Evolutionary conservation across 2,797 vertebrate genomes (phyloP), one percentile per base, ranked within the genome.

Genomic region (Spatula versicolor): DNA sequence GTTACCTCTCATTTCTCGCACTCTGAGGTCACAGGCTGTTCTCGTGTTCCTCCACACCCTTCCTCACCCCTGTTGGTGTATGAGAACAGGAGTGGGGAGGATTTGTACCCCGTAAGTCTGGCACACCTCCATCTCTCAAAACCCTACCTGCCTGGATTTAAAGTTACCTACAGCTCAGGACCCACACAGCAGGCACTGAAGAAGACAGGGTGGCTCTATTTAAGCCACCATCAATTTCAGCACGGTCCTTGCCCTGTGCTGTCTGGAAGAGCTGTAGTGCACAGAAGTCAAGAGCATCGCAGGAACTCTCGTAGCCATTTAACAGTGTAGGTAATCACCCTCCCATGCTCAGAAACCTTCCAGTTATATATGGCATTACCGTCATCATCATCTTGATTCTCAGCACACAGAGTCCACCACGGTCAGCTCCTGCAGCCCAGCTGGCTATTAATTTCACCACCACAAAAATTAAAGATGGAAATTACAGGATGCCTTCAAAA

Each of bases 391-490:
- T 33, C 31, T 48, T 77, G 6, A 52, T 67, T 78, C 43, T 86
- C 59, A 86, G 63, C 50, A 76, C 30, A 50, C 0, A 0, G 14
- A 72, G 14, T 8, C 31, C 33, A 62, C 35, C 3, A 1, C 2
- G 5, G 55, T 5, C 4, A 17, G 30, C 14, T 81, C 39, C 58
- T 54, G 37, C 13, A 81, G 31, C 78, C 8, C 39, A 92, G 39
- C 18, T n/a, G 13, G n/a, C 30, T 88, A 63, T 39, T 71, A 25
- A 39, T 26, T 35, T 82, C 35, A 83, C 2, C 25, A 26, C 0
- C 33, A 30, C 41, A 91, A 81, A 87, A 86, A 20, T 4, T 67
- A 63, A 12, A 69, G 30, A 5, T 3, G 11, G 8, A 50, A 85
- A 91, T 43, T 39, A 52, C 0, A 39, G 8, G 46, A 41, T 26